These are phyloP conservation scores for Leptinotarsa texana DNA, from an alignment of 1,140 invertebrate species.

Conservation along the genomic window DNA sequence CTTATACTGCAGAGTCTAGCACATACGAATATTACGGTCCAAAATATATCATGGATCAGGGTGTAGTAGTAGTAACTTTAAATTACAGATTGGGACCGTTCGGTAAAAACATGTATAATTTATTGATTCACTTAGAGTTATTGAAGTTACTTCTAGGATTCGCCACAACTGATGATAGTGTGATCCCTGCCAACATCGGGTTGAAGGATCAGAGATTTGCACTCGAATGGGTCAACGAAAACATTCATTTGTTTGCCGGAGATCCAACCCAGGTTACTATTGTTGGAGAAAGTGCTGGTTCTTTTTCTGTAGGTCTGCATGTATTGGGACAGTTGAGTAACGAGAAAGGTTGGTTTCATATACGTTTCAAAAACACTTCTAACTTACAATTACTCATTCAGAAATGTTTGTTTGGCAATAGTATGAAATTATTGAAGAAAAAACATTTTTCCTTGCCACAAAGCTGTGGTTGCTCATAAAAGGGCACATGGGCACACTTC, in stretches of 20 bases:
- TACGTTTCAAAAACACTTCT: no score
- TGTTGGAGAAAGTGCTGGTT: constrained; percentile 14
- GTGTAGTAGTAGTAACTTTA: constrained; percentile 32
- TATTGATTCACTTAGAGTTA: no score
- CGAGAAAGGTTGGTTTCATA: no score
- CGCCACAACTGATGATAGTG: constrained; percentile 6
- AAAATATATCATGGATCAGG: constrained; percentile 33
- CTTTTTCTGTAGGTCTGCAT: not conserved
- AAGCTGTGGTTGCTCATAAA: no score
- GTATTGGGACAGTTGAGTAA: no score
- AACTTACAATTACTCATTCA: no score
- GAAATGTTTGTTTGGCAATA: no score
- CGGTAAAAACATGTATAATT: constrained; percentile 49
- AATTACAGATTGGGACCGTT: constrained; percentile 63
- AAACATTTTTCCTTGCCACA: no score
- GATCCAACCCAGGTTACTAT: constrained; percentile 19
- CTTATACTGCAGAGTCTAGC: constrained; percentile 17
- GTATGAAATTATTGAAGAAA: no score
- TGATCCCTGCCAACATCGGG: constrained; percentile 5
- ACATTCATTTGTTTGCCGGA: constrained; percentile 9
- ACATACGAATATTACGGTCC: constrained; percentile 55
- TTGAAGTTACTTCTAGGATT: not conserved
- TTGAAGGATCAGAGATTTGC: constrained; percentile 16
- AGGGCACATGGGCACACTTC: no score
- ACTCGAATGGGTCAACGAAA: constrained; percentile 15